Conservation (phyloP, 2,113 vertebrate genomes). For the Eolophus roseicapilla region DNA sequence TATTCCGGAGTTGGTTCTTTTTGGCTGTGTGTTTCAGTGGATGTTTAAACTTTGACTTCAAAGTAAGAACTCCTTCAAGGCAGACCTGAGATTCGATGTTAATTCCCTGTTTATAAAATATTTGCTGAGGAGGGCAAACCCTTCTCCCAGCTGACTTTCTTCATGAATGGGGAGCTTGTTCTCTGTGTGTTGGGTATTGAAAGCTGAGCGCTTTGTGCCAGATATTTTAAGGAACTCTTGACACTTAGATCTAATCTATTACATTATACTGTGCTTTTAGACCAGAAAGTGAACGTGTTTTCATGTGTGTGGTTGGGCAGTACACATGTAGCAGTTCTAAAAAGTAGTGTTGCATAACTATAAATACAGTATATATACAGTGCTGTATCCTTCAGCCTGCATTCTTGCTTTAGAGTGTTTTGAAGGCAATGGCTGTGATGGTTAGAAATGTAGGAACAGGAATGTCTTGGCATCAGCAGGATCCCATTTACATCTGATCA, state of each 20-base stretch:
- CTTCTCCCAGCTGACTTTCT: conserved; percentile 43
- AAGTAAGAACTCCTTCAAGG: conserved; percentile 48
- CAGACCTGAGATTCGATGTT: conserved; percentile 16
- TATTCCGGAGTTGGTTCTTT: conserved; percentile 27
- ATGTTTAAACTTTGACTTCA: conserved; percentile 52
- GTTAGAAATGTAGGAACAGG: conserved; percentile 31
- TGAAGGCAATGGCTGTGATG: neutral
- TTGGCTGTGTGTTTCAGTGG: conserved; percentile 33
- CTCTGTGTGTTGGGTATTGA: conserved; percentile 44
- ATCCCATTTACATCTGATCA: conserved; percentile 10
- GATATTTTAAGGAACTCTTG: conserved; percentile 63
- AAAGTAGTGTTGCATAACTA: conserved; percentile 26
- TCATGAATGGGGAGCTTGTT: conserved; percentile 64
- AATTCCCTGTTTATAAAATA: conserved; percentile 61
- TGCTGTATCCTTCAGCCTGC: conserved; percentile 1
- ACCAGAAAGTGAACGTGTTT: conserved; percentile 24
- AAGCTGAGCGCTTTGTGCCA: conserved; percentile 54
- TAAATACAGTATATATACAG: conserved; percentile 35
- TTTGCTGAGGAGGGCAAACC: conserved; percentile 56
- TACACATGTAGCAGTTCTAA: conserved; percentile 25
- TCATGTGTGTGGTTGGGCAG: neutral
- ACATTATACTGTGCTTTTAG: conserved; percentile 9
- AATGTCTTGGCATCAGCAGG: neutral
- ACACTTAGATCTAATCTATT: conserved; percentile 31
- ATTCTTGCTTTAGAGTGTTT: conserved; percentile 28